phyloP scores from a whole-genome alignment of 1,140 invertebrate species.

The Tetranychus urticae region DNA sequence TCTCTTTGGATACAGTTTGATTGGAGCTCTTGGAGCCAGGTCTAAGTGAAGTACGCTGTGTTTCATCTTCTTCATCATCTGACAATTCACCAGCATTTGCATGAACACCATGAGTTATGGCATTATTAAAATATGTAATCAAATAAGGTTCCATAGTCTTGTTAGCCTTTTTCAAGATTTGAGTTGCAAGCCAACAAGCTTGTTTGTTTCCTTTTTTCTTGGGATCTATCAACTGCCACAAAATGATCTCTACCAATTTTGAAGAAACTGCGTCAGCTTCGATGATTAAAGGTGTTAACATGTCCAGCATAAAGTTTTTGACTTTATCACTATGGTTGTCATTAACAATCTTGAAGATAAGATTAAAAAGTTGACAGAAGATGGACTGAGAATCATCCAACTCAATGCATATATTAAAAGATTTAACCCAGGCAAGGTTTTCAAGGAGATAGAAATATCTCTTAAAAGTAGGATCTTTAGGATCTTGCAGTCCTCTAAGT shows the following conservation, averaged over 20 bases:
- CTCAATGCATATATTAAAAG: conserved; percentile 97
- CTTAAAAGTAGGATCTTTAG: conserved; percentile 90
- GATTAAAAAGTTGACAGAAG: conserved; percentile 69
- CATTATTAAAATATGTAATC: conserved; percentile 6
- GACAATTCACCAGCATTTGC: conserved; percentile 9
- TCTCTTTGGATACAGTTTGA: not conserved
- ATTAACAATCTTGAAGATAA: conserved; percentile 57
- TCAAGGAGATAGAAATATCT: conserved; percentile 66
- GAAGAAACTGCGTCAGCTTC: conserved; percentile 86
- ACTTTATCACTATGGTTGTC: conserved; percentile 88
- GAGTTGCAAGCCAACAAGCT: conserved; percentile 68
- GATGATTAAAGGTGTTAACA: conserved; percentile 70
- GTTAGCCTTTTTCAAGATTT: conserved; percentile 65
- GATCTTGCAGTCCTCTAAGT: conserved; percentile 71
- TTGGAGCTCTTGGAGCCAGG: not conserved
- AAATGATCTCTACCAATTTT: conserved; percentile 73
- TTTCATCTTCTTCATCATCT: conserved; percentile 4
- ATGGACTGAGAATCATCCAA: conserved; percentile 90
- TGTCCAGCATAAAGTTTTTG: conserved; percentile 85
- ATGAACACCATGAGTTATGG: conserved; percentile 3
- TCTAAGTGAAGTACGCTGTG: not conserved
- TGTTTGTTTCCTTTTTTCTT: conserved; percentile 70
- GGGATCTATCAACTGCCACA: conserved; percentile 88
- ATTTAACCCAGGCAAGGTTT: conserved; percentile 92
- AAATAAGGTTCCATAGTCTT: conserved; percentile 81